Conservation (phyloP, 2,888 invertebrate species). For the Chymomyza amoena region DNA sequence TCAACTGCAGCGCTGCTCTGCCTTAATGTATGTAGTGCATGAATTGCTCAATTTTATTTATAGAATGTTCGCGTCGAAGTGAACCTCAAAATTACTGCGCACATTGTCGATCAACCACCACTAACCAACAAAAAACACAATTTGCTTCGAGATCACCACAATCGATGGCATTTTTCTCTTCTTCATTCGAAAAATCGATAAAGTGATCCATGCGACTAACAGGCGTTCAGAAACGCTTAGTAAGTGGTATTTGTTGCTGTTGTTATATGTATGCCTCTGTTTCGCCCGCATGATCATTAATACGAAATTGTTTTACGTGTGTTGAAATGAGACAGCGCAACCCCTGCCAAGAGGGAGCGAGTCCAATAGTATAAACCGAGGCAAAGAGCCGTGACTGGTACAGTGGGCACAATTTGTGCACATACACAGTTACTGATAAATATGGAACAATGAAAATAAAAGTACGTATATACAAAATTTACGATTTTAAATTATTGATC, state of each 20-base stretch:
- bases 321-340: conserved; percentile 35
- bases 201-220: conserved; percentile 69
- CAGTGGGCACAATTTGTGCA: not conserved
- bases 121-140: not conserved
- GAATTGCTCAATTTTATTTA: not conserved
- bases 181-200: conserved; percentile 73
- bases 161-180: conserved; percentile 66
- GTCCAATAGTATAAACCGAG: conserved; percentile 29
- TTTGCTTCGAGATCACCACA: conserved; percentile 60
- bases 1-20: too few species aligned
- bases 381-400: conserved; percentile 13
- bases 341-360: not conserved
- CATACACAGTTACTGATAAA: not conserved
- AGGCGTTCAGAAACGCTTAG: conserved; percentile 53
- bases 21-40: too few species aligned
- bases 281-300: conserved; percentile 63
- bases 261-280: conserved; percentile 9
- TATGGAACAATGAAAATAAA: too few species aligned
- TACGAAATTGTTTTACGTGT: conserved; percentile 28
- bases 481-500: too few species aligned
- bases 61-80: not conserved
- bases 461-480: too few species aligned
- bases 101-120: conserved; percentile 44
- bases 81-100: not conserved
- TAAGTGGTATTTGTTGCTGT: conserved; percentile 11